phyloP scores from a whole-genome alignment of 2,888 invertebrate genomes.

The Agapostemon virescens region DNA sequence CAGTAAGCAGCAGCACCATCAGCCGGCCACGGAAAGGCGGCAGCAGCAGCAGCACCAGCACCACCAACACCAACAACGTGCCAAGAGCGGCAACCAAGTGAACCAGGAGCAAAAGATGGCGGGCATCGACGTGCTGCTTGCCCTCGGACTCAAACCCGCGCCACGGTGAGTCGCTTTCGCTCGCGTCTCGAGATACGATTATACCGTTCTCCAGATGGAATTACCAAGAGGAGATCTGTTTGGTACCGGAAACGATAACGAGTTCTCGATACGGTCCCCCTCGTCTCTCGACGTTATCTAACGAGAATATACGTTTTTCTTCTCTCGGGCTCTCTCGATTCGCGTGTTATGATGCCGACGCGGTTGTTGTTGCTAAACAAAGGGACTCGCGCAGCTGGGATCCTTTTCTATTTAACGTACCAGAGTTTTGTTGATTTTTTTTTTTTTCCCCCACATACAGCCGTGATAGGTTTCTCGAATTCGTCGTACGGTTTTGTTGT shows the following conservation, averaged over 20 bases:
- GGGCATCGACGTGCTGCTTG: conserved; percentile 82
- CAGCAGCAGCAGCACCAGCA: conserved; percentile 53
- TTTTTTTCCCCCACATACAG: not conserved
- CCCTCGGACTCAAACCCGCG: conserved; percentile 82
- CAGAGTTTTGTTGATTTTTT: not conserved
- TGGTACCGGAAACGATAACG: conserved; percentile 46
- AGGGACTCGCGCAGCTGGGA: not conserved
- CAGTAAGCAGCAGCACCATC: conserved; percentile 52
- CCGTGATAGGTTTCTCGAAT: not conserved
- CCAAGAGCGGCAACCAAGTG: conserved; percentile 59
- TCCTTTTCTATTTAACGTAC: not conserved
- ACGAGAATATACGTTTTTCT: not conserved
- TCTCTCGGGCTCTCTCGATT: not conserved
- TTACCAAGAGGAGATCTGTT: conserved; percentile 20
- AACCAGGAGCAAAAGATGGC: conserved; percentile 72
- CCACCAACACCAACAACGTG: conserved; percentile 55
- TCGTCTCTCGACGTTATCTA: not conserved
- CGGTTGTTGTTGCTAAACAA: not conserved
- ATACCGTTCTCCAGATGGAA: conserved; percentile 22
- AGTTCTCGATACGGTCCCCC: not conserved
- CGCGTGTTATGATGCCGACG: not conserved
- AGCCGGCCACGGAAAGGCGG: conserved; percentile 48
- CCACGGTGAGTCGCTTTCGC: conserved; percentile 74
- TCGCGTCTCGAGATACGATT: conserved; percentile 13
- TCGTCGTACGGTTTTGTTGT: not conserved